These are phyloP conservation scores for Lagria hirta DNA, from an alignment of 2,888 invertebrate genomes.

Conservation along the genomic window DNA sequence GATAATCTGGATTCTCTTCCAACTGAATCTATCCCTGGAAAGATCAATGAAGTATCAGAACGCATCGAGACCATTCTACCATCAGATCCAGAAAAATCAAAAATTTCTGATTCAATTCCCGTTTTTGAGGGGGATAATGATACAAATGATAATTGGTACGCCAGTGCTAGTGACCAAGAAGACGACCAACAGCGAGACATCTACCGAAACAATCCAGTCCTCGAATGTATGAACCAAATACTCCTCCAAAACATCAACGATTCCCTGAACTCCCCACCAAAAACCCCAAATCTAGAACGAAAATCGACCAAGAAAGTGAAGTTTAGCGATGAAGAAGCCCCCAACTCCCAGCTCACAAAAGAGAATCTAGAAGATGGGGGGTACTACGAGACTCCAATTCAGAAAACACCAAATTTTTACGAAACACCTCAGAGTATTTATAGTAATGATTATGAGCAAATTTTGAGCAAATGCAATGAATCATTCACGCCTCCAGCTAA, in stretches of 20 bases:
- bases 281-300: slow-evolving; percentile 50
- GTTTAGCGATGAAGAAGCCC: slow-evolving; percentile 50
- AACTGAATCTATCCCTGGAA: slow-evolving; percentile 59
- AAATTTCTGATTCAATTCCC: slow-evolving; percentile 56
- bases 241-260: slow-evolving; percentile 71
- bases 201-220: slow-evolving; percentile 78
- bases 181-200: slow-evolving; percentile 68
- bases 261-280: slow-evolving; percentile 50
- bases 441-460: slow-evolving; percentile 75
- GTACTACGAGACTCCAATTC: slow-evolving; percentile 54
- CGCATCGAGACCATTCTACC: slow-evolving; percentile 60
- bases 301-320: slow-evolving; percentile 51
- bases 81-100: slow-evolving; percentile 30
- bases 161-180: slow-evolving; percentile 76
- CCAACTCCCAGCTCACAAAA: slow-evolving; percentile 28
- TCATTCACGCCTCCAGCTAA: slow-evolving; percentile 31
- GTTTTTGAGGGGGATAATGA: slow-evolving; percentile 55
- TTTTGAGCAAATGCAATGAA: slow-evolving; percentile 58
- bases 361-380: slow-evolving; percentile 33
- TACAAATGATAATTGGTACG: slow-evolving; percentile 72
- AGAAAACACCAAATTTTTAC: slow-evolving; percentile 58
- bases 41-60: slow-evolving; percentile 60
- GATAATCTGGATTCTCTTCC: slow-evolving; percentile 49
- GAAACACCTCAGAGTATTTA: slow-evolving; percentile 72
- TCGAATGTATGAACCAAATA: slow-evolving; percentile 86